Evolutionary conservation across 2,113 vertebrate species (phyloP).

Genomic region (Athene cunicularia): DNA sequence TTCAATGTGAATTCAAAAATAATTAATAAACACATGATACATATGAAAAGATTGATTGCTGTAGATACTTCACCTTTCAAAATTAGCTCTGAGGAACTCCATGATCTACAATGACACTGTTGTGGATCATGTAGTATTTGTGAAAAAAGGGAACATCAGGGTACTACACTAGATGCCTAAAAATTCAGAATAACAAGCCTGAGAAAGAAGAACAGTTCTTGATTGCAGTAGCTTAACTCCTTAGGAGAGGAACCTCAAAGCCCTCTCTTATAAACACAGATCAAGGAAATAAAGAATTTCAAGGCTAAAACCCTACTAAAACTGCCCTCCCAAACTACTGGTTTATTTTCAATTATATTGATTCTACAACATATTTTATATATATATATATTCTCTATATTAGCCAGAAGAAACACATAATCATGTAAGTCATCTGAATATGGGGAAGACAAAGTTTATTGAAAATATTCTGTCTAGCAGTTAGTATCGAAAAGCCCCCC

Average conservation of each 20-base stretch:
- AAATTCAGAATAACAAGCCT: background rate
- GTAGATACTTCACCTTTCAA: background rate
- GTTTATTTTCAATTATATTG: background rate
- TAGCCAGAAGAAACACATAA: background rate
- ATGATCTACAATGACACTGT: background rate
- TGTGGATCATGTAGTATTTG: background rate
- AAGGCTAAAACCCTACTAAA: background rate
- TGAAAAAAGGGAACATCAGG: too few relatives aligned
- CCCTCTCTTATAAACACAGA: background rate
- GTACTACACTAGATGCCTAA: background rate
- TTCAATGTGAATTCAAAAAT: background rate
- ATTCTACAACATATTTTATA: background rate
- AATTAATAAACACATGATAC: background rate
- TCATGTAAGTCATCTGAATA: background rate
- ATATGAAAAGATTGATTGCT: background rate
- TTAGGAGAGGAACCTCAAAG: background rate
- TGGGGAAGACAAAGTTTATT: background rate
- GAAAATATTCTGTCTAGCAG: background rate
- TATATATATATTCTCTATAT: background rate
- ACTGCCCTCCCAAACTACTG: background rate
- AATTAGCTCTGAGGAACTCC: background rate
- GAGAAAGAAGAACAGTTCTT: background rate
- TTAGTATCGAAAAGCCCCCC: background rate
- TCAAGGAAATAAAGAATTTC: background rate
- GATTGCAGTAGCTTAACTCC: background rate